Base-by-base conservation (phyloP, 1,140 invertebrate genomes). In the Drosophila asahinai region DNA sequence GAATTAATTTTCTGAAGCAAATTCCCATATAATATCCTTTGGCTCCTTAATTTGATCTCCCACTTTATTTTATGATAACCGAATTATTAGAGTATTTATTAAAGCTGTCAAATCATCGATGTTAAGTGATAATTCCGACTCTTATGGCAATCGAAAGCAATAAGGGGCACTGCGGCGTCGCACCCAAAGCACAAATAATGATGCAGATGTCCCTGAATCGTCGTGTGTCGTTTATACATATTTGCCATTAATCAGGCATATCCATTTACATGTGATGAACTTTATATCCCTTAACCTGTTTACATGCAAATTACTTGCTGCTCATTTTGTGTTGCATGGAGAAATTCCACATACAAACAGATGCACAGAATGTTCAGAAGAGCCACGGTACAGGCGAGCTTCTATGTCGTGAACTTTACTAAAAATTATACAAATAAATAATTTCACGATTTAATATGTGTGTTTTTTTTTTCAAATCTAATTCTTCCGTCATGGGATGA, bases 281-380 rank as follows among this genome's bases (percentile, higher is more conserved):
- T 77, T 77, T 77, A 75, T 75, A 78, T 78, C 64, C 75, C 65
- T 78, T 77, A 77, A 77, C 75, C 75, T 77, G 75, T 78, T 71
- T 78, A 78, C 65, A 78, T 78, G 76, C 70, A 78, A 71, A 78
- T 78, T 78, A 78, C 65, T 78, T 55, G 68, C 59, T 82, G 80
- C 64, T 83, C 81, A 83, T 71, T 80, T 83, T 62, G 55, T 62
- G 57, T 66, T 65, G 27, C 48, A 49, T 33, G 25, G 14, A 27
- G 36, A 30, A 8, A 72, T 49, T 52, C 60, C 60, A 25, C 25
- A 66, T 42, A 66, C 42, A 67, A 47, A 40, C 55, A 67, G 25
- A 72, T 38, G 45, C 30, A 58, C n/a, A 45, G 54, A 33, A 45
- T 25, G 27, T 30, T 40, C 19, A 19, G 22, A 42, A 55, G 22